A percentile compares a stretch with the other conserved stretches of the same genome.
phyloP scores from a whole-genome alignment of 2,888 invertebrate species.

The Lycophotia porphyrea region DNA sequence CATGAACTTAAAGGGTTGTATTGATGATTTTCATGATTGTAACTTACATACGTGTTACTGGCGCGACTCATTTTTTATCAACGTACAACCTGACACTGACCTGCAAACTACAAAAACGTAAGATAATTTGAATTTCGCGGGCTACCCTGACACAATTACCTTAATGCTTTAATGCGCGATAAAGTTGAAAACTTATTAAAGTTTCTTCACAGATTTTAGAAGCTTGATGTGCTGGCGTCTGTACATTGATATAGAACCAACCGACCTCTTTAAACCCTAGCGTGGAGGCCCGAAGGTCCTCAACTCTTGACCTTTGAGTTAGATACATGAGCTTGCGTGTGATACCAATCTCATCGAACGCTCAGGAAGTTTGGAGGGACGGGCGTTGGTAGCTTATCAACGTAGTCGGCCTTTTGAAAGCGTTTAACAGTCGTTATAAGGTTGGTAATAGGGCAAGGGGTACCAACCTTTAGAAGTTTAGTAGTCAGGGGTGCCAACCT shows the following conservation, averaged over 20 bases:
- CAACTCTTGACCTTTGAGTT: slow-evolving; percentile 42
- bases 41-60: too few relatives aligned
- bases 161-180: too few relatives aligned
- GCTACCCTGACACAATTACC: too few relatives aligned
- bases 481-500: not conserved
- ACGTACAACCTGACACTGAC: too few relatives aligned
- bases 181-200: too few relatives aligned
- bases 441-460: not conserved
- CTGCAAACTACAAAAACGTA: too few relatives aligned
- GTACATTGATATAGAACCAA: not conserved
- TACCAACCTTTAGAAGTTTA: slow-evolving; percentile 19
- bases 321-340: slow-evolving; percentile 47
- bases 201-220: too few relatives aligned
- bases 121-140: too few relatives aligned
- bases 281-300: slow-evolving; percentile 3
- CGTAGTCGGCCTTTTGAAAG: slow-evolving; percentile 9
- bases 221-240: too few relatives aligned
- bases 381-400: slow-evolving; percentile 41
- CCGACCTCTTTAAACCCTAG: not conserved
- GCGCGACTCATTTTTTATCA: too few relatives aligned
- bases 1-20: too few relatives aligned
- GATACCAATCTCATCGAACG: slow-evolving; percentile 38
- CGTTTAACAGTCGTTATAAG: slow-evolving; percentile 18
- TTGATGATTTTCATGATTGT: too few relatives aligned
- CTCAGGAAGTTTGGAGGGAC: slow-evolving; percentile 37